Percentiles rank a stretch among this genome's conserved stretches.
These are phyloP conservation scores for Andrena cerasifolii DNA, from an alignment of 1,140 invertebrate genomes.

Conservation along the genomic window DNA sequence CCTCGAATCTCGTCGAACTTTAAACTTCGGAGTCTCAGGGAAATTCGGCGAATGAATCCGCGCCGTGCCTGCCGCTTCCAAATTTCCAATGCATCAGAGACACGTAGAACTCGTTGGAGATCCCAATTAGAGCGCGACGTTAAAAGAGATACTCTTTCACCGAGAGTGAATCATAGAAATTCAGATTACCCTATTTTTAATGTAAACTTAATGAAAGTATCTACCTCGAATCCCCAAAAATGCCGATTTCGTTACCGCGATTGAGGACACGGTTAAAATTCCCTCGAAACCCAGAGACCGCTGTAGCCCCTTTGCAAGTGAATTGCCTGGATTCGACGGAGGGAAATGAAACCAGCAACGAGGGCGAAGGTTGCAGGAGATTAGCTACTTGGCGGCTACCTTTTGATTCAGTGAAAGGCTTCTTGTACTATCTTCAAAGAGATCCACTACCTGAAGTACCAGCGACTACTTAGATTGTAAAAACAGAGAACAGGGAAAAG, in stretches of 20 bases:
- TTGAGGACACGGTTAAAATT: background rate
- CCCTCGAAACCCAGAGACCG: background rate
- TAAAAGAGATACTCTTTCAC: no score
- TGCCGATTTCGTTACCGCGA: background rate
- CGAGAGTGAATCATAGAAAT: no score
- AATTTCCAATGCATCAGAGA: background rate
- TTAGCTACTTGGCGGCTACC: constrained; percentile 43
- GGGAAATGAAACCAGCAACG: constrained; percentile 31
- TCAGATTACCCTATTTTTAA: no score
- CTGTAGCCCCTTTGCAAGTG: background rate
- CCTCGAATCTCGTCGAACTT: constrained; percentile 15
- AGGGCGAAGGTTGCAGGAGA: constrained; percentile 37
- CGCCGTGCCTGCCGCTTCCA: background rate
- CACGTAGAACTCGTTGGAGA: background rate
- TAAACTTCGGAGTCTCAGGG: background rate
- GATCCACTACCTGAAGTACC: background rate
- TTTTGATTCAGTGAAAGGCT: constrained; percentile 49
- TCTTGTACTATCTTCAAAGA: constrained; percentile 36
- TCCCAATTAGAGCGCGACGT: no score
- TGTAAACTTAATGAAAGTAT: no score
- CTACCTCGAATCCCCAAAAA: no score
- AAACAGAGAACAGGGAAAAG: constrained; percentile 33
- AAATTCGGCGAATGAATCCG: background rate
- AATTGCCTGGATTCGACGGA: constrained; percentile 12
- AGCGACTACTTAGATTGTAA: constrained; percentile 23